These are phyloP conservation scores for Mongoloraphidia duomilia DNA, from an alignment of 2,888 invertebrate genomes.

Conservation along the genomic window DNA sequence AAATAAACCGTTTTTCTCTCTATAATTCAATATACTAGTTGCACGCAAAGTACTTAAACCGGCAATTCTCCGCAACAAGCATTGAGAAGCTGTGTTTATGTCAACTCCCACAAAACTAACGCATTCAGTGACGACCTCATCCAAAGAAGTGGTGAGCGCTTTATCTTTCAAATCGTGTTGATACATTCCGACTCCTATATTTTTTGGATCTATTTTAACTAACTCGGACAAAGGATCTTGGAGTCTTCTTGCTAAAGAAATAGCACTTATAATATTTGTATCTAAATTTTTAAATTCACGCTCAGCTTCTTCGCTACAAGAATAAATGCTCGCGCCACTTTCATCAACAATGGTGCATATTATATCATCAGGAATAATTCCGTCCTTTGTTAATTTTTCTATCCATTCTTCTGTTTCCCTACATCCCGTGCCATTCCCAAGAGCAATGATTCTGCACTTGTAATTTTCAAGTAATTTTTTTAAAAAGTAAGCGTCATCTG, in stretches of 20 bases:
- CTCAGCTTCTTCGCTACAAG: slow-evolving; percentile 69
- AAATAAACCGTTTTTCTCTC: slow-evolving; percentile 58
- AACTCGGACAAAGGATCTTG: slow-evolving; percentile 85
- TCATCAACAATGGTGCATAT: slow-evolving; percentile 77
- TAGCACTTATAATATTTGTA: slow-evolving; percentile 65
- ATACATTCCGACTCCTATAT: slow-evolving; percentile 91
- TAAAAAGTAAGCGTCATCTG: slow-evolving; percentile 32
- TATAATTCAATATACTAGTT: slow-evolving; percentile 59
- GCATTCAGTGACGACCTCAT: slow-evolving; percentile 73
- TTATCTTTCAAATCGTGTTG: slow-evolving; percentile 81
- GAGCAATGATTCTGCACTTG: slow-evolving; percentile 62
- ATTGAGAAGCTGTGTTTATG: slow-evolving; percentile 72
- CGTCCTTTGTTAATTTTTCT: slow-evolving; percentile 38
- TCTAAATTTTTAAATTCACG: slow-evolving; percentile 77
- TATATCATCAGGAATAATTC: slow-evolving; percentile 41
- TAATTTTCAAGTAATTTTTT: slow-evolving; percentile 40
- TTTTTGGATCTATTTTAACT: slow-evolving; percentile 86
- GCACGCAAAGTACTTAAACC: slow-evolving; percentile 67
- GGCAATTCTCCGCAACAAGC: slow-evolving; percentile 69
- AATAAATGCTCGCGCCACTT: slow-evolving; percentile 85
- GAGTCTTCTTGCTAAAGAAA: slow-evolving; percentile 74
- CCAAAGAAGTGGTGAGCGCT: slow-evolving; percentile 54
- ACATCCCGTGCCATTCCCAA: slow-evolving; percentile 87
- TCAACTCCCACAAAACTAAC: slow-evolving; percentile 92
- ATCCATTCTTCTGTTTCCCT: slow-evolving; percentile 73